These are phyloP conservation scores for Pangasianodon gigas DNA, from an alignment of 2,113 vertebrate genomes.

Conservation along the genomic window DNA sequence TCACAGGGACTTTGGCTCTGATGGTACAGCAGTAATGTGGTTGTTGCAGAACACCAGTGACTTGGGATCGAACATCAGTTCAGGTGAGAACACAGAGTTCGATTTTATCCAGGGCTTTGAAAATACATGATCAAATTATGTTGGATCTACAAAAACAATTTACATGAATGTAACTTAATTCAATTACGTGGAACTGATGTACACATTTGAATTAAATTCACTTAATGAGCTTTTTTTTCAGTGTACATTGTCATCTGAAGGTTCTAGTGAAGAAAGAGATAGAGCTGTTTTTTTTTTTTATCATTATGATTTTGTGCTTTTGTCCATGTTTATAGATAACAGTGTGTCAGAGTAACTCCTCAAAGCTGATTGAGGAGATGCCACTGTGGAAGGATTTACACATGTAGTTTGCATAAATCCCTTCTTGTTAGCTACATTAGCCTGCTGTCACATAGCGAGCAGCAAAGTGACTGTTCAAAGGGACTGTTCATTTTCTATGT, in stretches of 20 bases:
- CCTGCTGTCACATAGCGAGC: background rate
- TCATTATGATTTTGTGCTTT: background rate
- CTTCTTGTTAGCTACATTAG: background rate
- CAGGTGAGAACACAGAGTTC: too few species aligned
- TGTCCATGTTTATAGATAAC: background rate
- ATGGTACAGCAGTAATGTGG: too few species aligned
- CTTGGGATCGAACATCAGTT: too few species aligned
- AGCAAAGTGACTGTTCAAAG: background rate
- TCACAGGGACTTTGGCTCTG: too few species aligned
- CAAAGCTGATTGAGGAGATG: background rate
- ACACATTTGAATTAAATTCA: too few species aligned
- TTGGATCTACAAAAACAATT: too few species aligned
- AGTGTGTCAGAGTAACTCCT: background rate
- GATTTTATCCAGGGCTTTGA: too few species aligned
- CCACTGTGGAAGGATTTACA: background rate
- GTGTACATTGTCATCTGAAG: background rate
- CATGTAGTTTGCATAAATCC: background rate
- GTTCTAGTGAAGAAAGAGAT: background rate
- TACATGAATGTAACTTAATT: too few species aligned
- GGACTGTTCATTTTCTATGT: background rate
- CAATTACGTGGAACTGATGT: too few species aligned
- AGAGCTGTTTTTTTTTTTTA: background rate
- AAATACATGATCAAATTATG: too few species aligned
- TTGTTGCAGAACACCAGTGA: too few species aligned
- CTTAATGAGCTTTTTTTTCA: too few species aligned